A percentile compares a stretch with the other conserved stretches of the same genome.
Evolutionary conservation across 2,113 vertebrate genomes (phyloP).

Genomic region (Prietella phreatophila): DNA sequence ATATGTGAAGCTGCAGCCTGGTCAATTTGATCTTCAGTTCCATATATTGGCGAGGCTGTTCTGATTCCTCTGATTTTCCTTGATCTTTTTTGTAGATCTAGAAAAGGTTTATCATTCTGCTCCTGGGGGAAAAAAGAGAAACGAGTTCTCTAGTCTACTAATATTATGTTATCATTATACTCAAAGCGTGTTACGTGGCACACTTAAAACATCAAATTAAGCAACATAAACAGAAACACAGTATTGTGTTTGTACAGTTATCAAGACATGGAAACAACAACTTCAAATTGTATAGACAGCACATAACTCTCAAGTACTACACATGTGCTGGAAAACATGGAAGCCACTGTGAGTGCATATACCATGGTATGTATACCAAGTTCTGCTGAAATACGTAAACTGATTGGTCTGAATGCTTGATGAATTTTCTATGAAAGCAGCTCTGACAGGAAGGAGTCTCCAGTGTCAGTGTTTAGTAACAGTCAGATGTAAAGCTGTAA

Average conservation of each 20-base stretch:
- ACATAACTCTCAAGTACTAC: not conserved
- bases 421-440: not conserved
- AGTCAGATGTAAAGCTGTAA: not conserved
- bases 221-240: not conserved
- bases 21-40: not conserved
- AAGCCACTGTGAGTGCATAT: not conserved
- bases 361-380: not conserved
- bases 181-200: not conserved
- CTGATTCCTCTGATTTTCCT: not conserved
- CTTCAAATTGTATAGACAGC: not conserved
- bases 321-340: not conserved
- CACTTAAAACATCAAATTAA: not conserved
- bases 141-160: slow-evolving; percentile 27
- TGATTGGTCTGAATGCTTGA: not conserved
- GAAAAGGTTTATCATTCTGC: slow-evolving; percentile 34
- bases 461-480: not conserved
- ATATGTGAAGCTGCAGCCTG: slow-evolving; percentile 10
- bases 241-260: too few species aligned
- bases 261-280: not conserved
- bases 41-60: not conserved
- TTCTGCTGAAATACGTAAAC: not conserved
- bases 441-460: not conserved
- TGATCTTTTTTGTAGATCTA: slow-evolving; percentile 38
- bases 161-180: not conserved
- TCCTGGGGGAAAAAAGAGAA: slow-evolving; percentile 53